A percentile compares a stretch with the other conserved stretches of the same genome.
These are phyloP conservation scores for Sitophilus oryzae DNA, from an alignment of 1,140 invertebrate species.

Conservation along the genomic window DNA sequence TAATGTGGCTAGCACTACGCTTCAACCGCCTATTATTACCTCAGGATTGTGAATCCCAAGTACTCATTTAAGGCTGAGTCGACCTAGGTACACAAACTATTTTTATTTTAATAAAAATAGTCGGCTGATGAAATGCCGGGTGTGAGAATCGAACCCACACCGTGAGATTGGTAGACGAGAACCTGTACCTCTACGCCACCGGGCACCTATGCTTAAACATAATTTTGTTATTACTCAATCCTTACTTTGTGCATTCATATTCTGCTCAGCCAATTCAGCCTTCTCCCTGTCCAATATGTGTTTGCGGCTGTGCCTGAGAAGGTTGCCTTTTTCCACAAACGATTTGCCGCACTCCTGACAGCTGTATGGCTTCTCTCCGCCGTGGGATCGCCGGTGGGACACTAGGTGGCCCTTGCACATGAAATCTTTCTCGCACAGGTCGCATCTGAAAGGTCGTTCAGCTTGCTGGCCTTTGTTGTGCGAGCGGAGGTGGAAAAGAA, in stretches of 20 bases:
- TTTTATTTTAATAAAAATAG: too few species aligned
- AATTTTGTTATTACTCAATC: too few species aligned
- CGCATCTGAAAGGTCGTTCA: constrained; percentile 88
- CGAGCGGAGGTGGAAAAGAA: constrained; percentile 92
- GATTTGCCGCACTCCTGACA: constrained; percentile 71
- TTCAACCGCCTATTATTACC: too few species aligned
- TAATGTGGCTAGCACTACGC: too few species aligned
- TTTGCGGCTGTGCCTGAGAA: constrained; percentile 56
- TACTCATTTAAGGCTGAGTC: too few species aligned
- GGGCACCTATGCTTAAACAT: too few species aligned
- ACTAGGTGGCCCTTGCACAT: constrained; percentile 92
- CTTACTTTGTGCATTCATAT: constrained; percentile 11
- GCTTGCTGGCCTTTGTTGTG: constrained; percentile 81
- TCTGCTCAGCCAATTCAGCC: constrained; percentile 15
- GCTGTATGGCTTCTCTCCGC: constrained; percentile 74
- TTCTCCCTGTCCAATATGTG: constrained; percentile 43
- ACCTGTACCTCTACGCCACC: too few species aligned
- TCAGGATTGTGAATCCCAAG: too few species aligned
- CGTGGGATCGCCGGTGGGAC: constrained; percentile 83
- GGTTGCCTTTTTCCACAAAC: constrained; percentile 71
- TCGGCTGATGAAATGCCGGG: too few species aligned
- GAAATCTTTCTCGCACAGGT: constrained; percentile 95
- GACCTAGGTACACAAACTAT: too few species aligned
- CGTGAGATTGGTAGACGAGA: too few species aligned
- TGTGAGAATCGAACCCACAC: too few species aligned